Percentiles rank a stretch among this genome's conserved stretches.
Evolutionary conservation across 2,888 invertebrate species (phyloP).

Genomic region (Drosophila hamatofila): DNA sequence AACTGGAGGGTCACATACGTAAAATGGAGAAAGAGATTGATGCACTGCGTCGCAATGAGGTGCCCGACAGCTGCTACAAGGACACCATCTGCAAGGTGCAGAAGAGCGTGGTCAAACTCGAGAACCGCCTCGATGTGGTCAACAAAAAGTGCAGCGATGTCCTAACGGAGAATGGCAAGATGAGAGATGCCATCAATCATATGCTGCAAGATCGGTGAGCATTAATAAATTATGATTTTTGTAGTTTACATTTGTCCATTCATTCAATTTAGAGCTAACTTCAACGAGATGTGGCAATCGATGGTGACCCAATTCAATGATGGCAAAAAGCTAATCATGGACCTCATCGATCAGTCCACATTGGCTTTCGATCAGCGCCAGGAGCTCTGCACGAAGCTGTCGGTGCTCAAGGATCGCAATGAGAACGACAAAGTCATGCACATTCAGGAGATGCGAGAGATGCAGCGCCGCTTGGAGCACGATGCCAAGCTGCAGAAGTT

Average conservation of each 20-base stretch:
- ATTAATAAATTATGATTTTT: not conserved
- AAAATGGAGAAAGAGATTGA: constrained; percentile 85
- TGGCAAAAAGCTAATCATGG: constrained; percentile 93
- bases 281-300: constrained; percentile 93
- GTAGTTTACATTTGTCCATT: no score
- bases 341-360: constrained; percentile 94
- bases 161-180: constrained; percentile 89
- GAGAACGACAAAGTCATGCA: constrained; percentile 90
- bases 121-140: constrained; percentile 91
- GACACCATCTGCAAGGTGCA: constrained; percentile 84
- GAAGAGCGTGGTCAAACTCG: constrained; percentile 88
- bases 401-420: constrained; percentile 91
- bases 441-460: constrained; percentile 93
- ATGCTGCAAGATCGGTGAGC: constrained; percentile 90
- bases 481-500: constrained; percentile 94
- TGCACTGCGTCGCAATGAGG: constrained; percentile 84
- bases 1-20: constrained; percentile 86
- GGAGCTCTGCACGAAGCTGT: constrained; percentile 92
- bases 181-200: constrained; percentile 92
- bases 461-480: constrained; percentile 93
- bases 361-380: constrained; percentile 95
- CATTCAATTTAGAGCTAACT: constrained; percentile 87
- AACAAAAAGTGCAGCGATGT: constrained; percentile 92
- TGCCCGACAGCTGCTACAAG: constrained; percentile 86
- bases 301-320: constrained; percentile 91